Percentiles rank a stretch among this genome's conserved stretches.
Evolutionary conservation across 1,140 invertebrate genomes (phyloP).

Genomic region (Thaumatotibia leucotreta): DNA sequence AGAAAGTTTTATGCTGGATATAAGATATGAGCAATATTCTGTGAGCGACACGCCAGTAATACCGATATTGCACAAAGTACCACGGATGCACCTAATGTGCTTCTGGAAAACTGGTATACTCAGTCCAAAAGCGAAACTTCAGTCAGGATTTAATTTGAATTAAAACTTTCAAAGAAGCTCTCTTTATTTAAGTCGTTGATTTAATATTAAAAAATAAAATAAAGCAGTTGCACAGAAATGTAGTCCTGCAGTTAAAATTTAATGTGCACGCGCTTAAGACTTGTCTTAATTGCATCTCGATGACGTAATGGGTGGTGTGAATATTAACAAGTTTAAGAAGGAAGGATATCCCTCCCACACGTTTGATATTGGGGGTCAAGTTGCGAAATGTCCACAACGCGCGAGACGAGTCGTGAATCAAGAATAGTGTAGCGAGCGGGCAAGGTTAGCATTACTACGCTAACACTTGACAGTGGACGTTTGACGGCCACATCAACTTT

Average conservation of each 20-base stretch:
- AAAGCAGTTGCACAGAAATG: neutral
- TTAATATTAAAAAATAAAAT: slow-evolving; percentile 1
- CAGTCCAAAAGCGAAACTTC: no score
- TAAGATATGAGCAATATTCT: slow-evolving; percentile 23
- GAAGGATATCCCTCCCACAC: neutral
- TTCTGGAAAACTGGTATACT: neutral
- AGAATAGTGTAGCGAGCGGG: slow-evolving; percentile 24
- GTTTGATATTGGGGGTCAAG: neutral
- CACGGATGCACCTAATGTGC: neutral
- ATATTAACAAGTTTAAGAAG: neutral
- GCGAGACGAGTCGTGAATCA: slow-evolving; percentile 33
- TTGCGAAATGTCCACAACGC: slow-evolving; percentile 16
- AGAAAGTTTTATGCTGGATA: slow-evolving; percentile 24
- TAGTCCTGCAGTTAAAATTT: slow-evolving; percentile 3
- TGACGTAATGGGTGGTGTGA: neutral
- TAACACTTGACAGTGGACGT: slow-evolving; percentile 2
- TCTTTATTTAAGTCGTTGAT: neutral
- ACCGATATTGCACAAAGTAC: neutral
- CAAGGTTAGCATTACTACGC: slow-evolving; percentile 3
- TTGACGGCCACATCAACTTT: neutral
- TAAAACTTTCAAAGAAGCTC: no score
- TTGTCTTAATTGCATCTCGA: slow-evolving; percentile 10
- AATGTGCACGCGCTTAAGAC: neutral
- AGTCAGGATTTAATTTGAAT: neutral
- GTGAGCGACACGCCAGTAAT: neutral